Evolutionary conservation across 2,888 invertebrate species (phyloP).

Genomic region (Cheilosia soror): DNA sequence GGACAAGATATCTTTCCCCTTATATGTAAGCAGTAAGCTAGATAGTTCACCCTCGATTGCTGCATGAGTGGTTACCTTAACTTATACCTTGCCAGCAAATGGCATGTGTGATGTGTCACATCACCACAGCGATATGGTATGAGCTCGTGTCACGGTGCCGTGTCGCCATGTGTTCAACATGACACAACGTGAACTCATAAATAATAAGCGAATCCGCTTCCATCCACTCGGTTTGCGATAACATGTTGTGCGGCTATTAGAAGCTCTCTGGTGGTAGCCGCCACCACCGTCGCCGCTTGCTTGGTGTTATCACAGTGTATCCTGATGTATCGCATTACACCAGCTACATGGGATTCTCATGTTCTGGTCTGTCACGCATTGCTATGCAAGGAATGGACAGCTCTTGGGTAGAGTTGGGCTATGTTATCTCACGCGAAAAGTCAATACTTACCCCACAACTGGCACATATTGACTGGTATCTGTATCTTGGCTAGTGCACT

Average conservation of each 20-base stretch:
- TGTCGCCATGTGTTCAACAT: slow-evolving; percentile 69
- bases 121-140: slow-evolving; percentile 16
- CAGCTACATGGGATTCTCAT: slow-evolving; percentile 71
- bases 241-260: slow-evolving; percentile 59
- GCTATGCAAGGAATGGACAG: slow-evolving; percentile 60
- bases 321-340: slow-evolving; percentile 72
- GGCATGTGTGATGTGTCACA: slow-evolving; percentile 45
- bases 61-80: slow-evolving; percentile 23
- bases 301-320: slow-evolving; percentile 62
- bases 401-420: slow-evolving; percentile 29
- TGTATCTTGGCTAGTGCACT: slow-evolving; percentile 66
- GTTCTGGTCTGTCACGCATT: slow-evolving; percentile 75
- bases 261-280: slow-evolving; percentile 22
- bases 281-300: not conserved
- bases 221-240: slow-evolving; percentile 19
- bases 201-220: slow-evolving; percentile 57
- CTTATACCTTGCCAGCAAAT: not conserved
- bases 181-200: slow-evolving; percentile 71
- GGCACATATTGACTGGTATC: slow-evolving; percentile 43
- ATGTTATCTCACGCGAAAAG: slow-evolving; percentile 75
- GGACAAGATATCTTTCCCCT: slow-evolving; percentile 16
- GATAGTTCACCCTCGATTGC: slow-evolving; percentile 27
- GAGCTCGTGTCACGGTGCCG: slow-evolving; percentile 31
- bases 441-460: slow-evolving; percentile 64
- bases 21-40: not conserved